phyloP scores from a whole-genome alignment of 1,140 invertebrate species.

The Gryon sp. region DNA sequence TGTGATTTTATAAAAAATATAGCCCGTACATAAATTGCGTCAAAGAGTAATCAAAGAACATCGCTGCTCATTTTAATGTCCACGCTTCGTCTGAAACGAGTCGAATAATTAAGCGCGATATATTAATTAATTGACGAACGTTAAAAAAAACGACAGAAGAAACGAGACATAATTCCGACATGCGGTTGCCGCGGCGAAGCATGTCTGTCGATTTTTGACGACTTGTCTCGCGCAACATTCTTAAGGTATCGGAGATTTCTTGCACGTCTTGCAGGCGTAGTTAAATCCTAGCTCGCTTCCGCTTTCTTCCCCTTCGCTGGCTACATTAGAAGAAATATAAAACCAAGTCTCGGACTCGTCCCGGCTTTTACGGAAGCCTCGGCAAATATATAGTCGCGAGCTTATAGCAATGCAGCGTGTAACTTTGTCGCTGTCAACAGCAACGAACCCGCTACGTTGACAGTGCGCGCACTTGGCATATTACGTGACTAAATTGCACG shows the following conservation, averaged over 20 bases:
- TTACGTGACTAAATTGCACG: conserved; percentile 62
- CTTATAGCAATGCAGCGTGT: conserved; percentile 53
- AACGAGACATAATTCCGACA: conserved; percentile 26
- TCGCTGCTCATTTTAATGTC: not conserved
- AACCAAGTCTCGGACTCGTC: conserved; percentile 44
- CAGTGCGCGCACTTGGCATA: conserved; percentile 61
- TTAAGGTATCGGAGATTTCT: conserved; percentile 50
- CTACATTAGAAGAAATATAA: conserved; percentile 60
- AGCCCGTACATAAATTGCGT: not conserved
- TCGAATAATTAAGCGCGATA: conserved; percentile 19
- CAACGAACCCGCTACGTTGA: conserved; percentile 50
- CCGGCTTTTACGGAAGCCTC: conserved; percentile 58
- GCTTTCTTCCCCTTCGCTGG: conserved; percentile 44
- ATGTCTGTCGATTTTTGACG: conserved; percentile 43
- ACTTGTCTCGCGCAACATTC: conserved; percentile 34
- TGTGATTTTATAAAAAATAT: no score
- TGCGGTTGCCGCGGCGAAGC: conserved; percentile 18
- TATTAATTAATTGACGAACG: conserved; percentile 35
- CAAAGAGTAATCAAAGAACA: not conserved
- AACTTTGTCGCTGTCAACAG: conserved; percentile 66
- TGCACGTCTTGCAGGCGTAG: conserved; percentile 40
- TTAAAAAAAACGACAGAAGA: not conserved
- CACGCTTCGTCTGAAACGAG: not conserved
- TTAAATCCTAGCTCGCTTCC: conserved; percentile 57
- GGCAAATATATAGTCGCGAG: conserved; percentile 57